Evolutionary conservation across 2,888 invertebrate species (phyloP), one percentile per base, ranked within the genome.

Genomic region (Sipunculus nudus): DNA sequence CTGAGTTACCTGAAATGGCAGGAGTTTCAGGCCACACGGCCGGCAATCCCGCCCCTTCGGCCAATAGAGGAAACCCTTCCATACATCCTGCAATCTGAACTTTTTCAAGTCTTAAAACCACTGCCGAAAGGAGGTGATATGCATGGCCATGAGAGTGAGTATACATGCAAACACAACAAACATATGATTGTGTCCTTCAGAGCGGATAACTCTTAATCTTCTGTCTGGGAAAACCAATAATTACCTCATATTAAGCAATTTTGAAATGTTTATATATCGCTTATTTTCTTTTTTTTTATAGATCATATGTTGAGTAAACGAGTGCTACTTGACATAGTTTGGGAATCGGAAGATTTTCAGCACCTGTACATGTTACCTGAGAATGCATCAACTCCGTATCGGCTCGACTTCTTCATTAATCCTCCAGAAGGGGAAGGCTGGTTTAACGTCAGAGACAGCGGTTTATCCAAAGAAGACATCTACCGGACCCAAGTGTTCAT

Each of bases 111-210:
- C 3, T 53, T 71, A 19, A 35, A 45, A 35, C 53, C 56, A 28
- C 28, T 71, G n/a, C 71, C 69, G 40, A 71, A 71, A 43, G 69
- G 69, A 16, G 69, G 69, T 35, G 63, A 56, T 39, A 63, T 71
- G 57, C 71, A 71, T 47, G 56, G 60, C 19, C 71, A 71, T 39
- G 71, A 71, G 52, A 65, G 71, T 71, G 46, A 47, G 59, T 39
- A n/a, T n/a, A n/a, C n/a, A n/a, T n/a, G n/a, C n/a, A n/a, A n/a
- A n/a, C n/a, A n/a, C n/a, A n/a, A n/a, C n/a, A n/a, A n/a, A n/a
- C n/a, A n/a, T n/a, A n/a, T n/a, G n/a, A n/a, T n/a, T n/a, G n/a
- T n/a, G n/a, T n/a, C n/a, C n/a, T n/a, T n/a, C n/a, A n/a, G n/a
- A n/a, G n/a, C n/a, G n/a, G n/a, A n/a, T n/a, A n/a, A n/a, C n/a